A percentile compares a stretch with the other conserved stretches of the same genome.
Conservation (phyloP, 2,113 vertebrate genomes). For the Melanerpes aurifrons region DNA sequence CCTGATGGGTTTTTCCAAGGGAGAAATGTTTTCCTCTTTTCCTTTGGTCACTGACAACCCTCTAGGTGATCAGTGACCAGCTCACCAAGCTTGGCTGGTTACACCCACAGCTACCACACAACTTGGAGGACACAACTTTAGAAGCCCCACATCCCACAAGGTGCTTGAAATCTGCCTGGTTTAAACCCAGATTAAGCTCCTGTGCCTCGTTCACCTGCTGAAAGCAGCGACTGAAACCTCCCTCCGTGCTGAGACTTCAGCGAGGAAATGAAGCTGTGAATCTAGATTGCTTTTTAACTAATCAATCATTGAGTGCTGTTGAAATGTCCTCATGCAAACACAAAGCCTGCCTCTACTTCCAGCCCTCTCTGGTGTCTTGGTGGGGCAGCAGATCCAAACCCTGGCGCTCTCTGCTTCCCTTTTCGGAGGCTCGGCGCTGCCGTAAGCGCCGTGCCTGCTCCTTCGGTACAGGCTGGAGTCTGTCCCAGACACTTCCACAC, state of each 20-base stretch:
- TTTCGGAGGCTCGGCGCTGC: fast-evolving
- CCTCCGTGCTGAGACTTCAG: not conserved
- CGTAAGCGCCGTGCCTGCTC: not conserved
- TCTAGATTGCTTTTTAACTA: not conserved
- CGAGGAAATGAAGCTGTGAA: not conserved
- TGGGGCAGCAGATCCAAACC: not conserved
- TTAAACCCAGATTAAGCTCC: not conserved
- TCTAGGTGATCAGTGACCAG: not conserved
- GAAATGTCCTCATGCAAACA: fast-evolving
- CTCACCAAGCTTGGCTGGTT: fast-evolving
- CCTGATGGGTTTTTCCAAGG: not conserved
- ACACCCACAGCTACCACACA: fast-evolving
- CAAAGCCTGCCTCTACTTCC: not conserved
- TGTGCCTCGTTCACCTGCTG: not conserved
- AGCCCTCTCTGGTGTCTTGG: not conserved
- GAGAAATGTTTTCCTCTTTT: not conserved
- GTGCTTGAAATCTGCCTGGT: not conserved
- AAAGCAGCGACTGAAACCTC: not conserved
- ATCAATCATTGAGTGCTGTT: not conserved
- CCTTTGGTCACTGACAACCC: fast-evolving
- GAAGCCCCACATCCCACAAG: not conserved
- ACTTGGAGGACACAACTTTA: not conserved
- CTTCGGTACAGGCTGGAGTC: not conserved
- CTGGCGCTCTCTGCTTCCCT: fast-evolving
- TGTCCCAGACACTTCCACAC: not conserved